Percentiles rank a stretch among this genome's conserved stretches.
phyloP scores from a whole-genome alignment of 1,140 invertebrate genomes.

The Pararge aegeria region DNA sequence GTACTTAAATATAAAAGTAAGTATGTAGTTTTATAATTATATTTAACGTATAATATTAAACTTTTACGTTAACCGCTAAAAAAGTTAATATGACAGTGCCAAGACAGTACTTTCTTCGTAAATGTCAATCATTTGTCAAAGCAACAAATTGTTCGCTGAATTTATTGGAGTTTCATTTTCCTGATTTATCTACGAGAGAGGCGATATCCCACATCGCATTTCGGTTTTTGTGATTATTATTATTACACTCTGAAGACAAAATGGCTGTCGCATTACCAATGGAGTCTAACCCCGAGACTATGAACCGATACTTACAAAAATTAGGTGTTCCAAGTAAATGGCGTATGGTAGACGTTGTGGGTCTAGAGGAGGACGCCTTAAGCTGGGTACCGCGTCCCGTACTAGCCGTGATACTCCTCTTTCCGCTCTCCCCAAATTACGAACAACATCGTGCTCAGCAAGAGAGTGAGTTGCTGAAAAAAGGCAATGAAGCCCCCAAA shows the following conservation, averaged over 20 bases:
- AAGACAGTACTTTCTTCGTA: too few relatives aligned
- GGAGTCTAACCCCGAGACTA: constrained; percentile 95
- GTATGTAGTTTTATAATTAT: too few relatives aligned
- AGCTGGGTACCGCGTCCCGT: constrained; percentile 91
- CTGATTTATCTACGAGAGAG: too few relatives aligned
- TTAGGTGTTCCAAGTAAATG: constrained; percentile 91
- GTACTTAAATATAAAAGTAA: too few relatives aligned
- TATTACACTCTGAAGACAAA: neutral
- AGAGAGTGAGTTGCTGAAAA: constrained; percentile 81
- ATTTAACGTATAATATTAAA: too few relatives aligned
- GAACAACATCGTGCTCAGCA: constrained; percentile 82
- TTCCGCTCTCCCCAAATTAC: constrained; percentile 89
- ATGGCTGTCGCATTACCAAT: constrained; percentile 83
- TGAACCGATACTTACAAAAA: constrained; percentile 91
- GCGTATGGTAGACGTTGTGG: constrained; percentile 93
- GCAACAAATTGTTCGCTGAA: too few relatives aligned
- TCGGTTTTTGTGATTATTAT: too few relatives aligned
- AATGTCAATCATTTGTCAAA: too few relatives aligned
- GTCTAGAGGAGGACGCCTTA: constrained; percentile 90
- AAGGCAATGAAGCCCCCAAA: constrained; percentile 79
- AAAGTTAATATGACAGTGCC: too few relatives aligned
- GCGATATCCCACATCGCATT: too few relatives aligned
- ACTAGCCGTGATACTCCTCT: constrained; percentile 91
- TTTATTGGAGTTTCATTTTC: too few relatives aligned
- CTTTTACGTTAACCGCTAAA: too few relatives aligned